A percentile compares a stretch with the other conserved stretches of the same genome.
These are phyloP conservation scores for Drosophila birchii DNA, from an alignment of 2,888 invertebrate genomes.

Conservation along the genomic window DNA sequence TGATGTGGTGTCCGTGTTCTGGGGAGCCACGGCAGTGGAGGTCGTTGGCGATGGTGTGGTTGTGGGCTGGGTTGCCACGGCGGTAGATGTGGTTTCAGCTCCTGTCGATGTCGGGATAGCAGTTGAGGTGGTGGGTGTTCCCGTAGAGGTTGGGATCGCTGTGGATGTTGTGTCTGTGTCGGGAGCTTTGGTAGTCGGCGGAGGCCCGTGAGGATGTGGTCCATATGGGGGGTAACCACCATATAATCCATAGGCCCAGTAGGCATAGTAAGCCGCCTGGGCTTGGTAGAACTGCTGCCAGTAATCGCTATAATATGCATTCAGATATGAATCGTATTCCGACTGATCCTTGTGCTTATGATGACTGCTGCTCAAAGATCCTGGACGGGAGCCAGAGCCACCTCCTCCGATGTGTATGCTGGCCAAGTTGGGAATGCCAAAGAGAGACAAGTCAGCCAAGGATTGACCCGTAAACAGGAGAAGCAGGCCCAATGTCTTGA, in stretches of 20 bases:
- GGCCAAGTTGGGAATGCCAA: conserved; percentile 1
- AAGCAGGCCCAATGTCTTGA: conserved; percentile 1
- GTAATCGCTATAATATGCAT: not conserved
- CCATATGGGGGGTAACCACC: conserved; percentile 1
- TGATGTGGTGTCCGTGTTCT: not conserved
- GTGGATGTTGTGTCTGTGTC: conserved; percentile 3
- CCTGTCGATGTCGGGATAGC: conserved; percentile 9
- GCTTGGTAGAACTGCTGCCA: conserved; percentile 13
- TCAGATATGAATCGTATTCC: conserved; percentile 5
- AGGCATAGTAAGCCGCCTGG: conserved; percentile 8
- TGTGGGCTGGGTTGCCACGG: conserved; percentile 1
- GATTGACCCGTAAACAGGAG: conserved; percentile 1
- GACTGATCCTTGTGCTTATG: not conserved
- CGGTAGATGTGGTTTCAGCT: not conserved
- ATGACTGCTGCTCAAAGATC: not conserved
- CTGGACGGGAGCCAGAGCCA: not conserved
- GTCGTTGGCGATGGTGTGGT: conserved; percentile 4
- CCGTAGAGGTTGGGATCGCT: not conserved
- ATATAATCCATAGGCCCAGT: not conserved
- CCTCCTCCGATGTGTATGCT: not conserved
- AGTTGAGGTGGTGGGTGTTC: conserved; percentile 7
- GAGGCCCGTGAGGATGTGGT: not conserved
- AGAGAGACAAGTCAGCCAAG: not conserved
- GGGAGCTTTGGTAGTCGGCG: conserved; percentile 1
- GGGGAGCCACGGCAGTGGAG: conserved; percentile 4